These are phyloP conservation scores for Sturnus vulgaris DNA, from an alignment of 2,113 vertebrate genomes.

Conservation along the genomic window DNA sequence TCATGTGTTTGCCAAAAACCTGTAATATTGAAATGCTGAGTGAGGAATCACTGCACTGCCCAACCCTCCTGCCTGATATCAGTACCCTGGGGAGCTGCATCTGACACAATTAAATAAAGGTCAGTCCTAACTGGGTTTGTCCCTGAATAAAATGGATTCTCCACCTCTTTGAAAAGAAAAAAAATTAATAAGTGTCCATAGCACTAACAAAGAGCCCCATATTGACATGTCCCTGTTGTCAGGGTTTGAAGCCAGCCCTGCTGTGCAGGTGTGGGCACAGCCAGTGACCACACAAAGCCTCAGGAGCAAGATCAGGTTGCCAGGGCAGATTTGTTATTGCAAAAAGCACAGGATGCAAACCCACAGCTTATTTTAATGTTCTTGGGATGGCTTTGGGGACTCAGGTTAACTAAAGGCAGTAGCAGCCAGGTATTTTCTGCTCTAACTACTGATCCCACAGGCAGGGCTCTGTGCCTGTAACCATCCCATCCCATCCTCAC, in stretches of 20 bases:
- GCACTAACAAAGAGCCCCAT: neutral
- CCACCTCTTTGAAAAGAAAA: neutral
- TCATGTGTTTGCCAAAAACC: neutral
- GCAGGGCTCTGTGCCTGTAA: neutral
- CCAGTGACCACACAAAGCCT: neutral
- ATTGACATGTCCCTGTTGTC: fast-evolving
- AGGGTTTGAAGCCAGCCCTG: neutral
- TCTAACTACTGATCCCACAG: neutral
- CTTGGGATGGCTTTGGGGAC: neutral
- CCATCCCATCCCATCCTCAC: neutral
- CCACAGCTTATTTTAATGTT: neutral
- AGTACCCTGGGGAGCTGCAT: neutral
- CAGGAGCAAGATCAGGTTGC: neutral
- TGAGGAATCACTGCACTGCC: neutral
- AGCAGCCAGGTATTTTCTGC: neutral
- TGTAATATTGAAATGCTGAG: neutral
- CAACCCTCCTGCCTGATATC: neutral
- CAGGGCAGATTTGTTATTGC: neutral
- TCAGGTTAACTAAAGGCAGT: neutral
- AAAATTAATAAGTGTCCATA: neutral
- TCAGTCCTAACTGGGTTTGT: neutral
- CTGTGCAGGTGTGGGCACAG: neutral
- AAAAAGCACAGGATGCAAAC: neutral
- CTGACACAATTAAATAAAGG: neutral
- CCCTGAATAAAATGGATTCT: neutral